These are phyloP conservation scores for Caenorhabditis parvicauda DNA, from an alignment of 2,888 invertebrate genomes.

Conservation along the genomic window DNA sequence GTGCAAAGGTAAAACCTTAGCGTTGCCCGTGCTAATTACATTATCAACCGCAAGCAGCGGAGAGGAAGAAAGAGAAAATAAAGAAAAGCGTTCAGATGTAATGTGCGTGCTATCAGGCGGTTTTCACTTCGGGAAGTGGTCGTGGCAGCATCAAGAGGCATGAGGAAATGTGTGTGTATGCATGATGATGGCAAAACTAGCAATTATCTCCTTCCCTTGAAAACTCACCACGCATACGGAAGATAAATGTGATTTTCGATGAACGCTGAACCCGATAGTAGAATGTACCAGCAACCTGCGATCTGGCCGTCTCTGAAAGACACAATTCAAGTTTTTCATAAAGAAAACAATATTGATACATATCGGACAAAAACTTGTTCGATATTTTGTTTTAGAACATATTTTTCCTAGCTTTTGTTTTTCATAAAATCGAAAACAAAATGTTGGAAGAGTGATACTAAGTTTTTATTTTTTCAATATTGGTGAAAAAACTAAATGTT, in stretches of 20 bases:
- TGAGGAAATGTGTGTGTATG: neutral
- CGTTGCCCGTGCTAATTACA: no score
- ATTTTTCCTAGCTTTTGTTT: neutral
- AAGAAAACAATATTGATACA: no score
- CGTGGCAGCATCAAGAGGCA: neutral
- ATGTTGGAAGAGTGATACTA: no score
- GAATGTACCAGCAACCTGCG: conserved; percentile 80
- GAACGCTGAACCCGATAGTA: conserved; percentile 79
- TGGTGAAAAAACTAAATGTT: no score
- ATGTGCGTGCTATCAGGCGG: neutral
- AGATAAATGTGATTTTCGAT: conserved; percentile 82
- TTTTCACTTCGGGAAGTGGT: neutral
- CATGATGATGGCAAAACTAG: neutral
- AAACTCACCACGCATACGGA: conserved; percentile 69
- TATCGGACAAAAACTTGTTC: neutral
- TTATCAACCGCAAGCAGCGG: no score
- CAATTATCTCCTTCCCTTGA: neutral
- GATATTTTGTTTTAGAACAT: neutral
- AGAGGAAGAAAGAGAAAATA: neutral
- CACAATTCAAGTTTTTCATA: no score
- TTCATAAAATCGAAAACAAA: neutral
- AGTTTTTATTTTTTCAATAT: no score
- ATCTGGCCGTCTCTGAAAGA: conserved; percentile 76
- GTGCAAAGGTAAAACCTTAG: no score
- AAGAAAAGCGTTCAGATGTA: neutral